Base-by-base conservation (phyloP, 1,140 invertebrate species). In the Danaus plexippus region DNA sequence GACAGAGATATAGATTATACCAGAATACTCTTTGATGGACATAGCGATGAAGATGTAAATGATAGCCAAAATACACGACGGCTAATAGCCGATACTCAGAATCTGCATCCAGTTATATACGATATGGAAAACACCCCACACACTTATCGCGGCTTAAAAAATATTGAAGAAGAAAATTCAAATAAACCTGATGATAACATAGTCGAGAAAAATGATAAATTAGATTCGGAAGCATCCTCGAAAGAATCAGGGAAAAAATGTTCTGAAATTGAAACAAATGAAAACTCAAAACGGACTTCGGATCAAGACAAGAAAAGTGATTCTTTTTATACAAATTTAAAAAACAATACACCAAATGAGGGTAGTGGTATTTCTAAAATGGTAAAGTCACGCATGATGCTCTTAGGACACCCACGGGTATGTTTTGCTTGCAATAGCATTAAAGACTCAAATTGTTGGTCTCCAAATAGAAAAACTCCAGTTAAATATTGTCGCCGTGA, bases 371-470 rank as follows among this genome's bases (percentile, higher is more conserved):
- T 73, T 47, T 57, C 55, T 13, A 45, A 54, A 7, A 43, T 77
- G 47, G 43, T 57, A 9, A 53, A 67, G 43, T 57, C 66, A 32
- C 51, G 51, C 49, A 18, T 73, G 6, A 63, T 66, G 50, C 46
- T 80, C 12, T 55, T 73, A 43, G 46, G 72, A 42, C 67, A 69
- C 47, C 58, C 58, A 9, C 67, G 69, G 57, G 61, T 78, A 13
- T 83, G 80, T 49, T 84, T 71, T 53, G 77, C 78, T 41, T 84
- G 80, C 58, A 78, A 64, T 22, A 74, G 69, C 45, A 59, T 61
- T n/a, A 71, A 48, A 45, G 67, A 80, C 40, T 67, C 69, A 9
- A 60, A 69, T 40, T 83, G 80, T 53, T 71, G 65, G 67, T 47
- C 50, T 12, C 78, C 78, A 10, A 53, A 73, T 43, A 67, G 60